Base-by-base conservation (phyloP, 2,797 vertebrate genomes). In the Cyclura pinguis region DNA sequence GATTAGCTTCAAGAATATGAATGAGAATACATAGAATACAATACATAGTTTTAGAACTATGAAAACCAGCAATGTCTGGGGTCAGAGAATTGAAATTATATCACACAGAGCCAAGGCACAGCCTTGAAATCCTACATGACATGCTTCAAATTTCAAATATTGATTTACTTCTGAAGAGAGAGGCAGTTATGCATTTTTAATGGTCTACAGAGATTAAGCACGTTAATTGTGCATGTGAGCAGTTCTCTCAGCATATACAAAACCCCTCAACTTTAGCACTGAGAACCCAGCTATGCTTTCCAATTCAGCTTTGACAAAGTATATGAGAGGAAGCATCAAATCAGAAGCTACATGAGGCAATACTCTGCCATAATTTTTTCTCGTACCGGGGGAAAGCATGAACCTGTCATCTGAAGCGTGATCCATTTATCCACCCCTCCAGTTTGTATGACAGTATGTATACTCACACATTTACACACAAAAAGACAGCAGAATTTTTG, bases 361-460 rank as follows among this genome's bases (percentile, higher is more conserved):
- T 90, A 62, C 88, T 94, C 96, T 93, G 91, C 85, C 92, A 95
- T 95, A 96, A 97, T 93, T 95, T 87, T 77, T 85, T 55, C 42
- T 91, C 93, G 95, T 84, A 90, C 95, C 86, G 81, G 89, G 88
- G 57, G 88, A 87, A 93, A 95, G 88, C 0, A 0, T 89, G n/a
- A 80, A 91, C 94, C 91, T 89, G 87, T 77, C 24, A 87, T 93
- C 42, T 91, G 38, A 92, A 94, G 93, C 64, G 35, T 72, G 87
- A 90, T 90, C 84, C 93, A 93, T 88, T 96, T 94, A 95, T 93
- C 91, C 89, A 93, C 62, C 82, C 77, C 82, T 88, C 88, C 0
- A 0, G 92, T 94, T 94, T 76, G 47, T 27, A 82, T 20, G 38
- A 27, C 24, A 47, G 29, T 29, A n/a, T 47, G 35, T 62, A 38